Conservation (phyloP, 2,113 vertebrate genomes). For the Lepisosteus osseus region DNA sequence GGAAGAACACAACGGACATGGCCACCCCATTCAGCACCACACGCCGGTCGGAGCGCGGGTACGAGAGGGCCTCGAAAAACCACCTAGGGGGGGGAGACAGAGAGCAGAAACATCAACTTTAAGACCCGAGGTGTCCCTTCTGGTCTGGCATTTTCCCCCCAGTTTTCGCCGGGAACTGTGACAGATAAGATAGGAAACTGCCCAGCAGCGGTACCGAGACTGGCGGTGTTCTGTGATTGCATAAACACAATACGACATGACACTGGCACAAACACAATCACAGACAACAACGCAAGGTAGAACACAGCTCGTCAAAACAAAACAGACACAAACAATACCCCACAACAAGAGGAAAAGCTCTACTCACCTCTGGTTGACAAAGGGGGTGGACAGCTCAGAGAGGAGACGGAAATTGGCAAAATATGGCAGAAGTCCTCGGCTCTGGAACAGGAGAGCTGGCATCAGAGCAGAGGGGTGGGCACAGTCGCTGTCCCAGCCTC, state of each 20-base stretch:
- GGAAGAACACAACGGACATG: constrained; percentile 69
- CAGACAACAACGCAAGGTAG: neutral
- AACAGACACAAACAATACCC: neutral
- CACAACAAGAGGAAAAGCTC: too few species aligned
- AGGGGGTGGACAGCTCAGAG: constrained; percentile 75
- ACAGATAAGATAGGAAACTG: too few species aligned
- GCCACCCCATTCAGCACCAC: constrained; percentile 66
- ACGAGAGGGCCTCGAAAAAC: constrained; percentile 67
- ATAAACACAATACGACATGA: too few species aligned
- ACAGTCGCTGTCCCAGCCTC: neutral
- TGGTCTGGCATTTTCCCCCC: too few species aligned
- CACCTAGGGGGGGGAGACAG: constrained; percentile 47
- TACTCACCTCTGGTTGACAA: constrained; percentile 72
- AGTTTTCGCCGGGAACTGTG: too few species aligned
- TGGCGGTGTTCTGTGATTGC: too few species aligned
- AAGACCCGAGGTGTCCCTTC: too few species aligned
- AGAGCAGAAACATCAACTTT: neutral
- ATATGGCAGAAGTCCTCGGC: constrained; percentile 66
- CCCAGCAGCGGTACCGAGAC: too few species aligned
- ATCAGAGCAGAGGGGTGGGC: too few species aligned
- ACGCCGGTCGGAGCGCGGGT: constrained; percentile 59
- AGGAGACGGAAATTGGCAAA: constrained; percentile 76
- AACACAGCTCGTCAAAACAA: neutral
- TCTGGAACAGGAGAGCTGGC: constrained; percentile 41
- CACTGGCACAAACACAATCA: too few species aligned